These are phyloP conservation scores for Epizoanthus stellaris DNA, from an alignment of 92 coral and sea anemone genomes.

Conservation along the genomic window DNA sequence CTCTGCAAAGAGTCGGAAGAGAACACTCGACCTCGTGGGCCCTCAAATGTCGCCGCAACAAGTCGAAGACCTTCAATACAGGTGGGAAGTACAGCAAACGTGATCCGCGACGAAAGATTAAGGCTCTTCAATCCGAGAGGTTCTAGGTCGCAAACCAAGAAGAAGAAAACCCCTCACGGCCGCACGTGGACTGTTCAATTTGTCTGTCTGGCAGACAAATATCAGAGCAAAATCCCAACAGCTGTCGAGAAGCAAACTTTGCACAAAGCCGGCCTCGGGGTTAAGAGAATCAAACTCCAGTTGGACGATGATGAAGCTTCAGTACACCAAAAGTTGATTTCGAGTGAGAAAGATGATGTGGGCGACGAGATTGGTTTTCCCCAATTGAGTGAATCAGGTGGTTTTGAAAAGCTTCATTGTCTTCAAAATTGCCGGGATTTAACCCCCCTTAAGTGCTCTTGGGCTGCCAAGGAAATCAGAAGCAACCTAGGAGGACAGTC, in stretches of 20 bases:
- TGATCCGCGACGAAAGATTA: constrained; percentile 49
- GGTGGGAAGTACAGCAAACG: constrained; percentile 6
- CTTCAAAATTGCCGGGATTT: constrained; percentile 52
- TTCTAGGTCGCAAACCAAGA: constrained; percentile 17
- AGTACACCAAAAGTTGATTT: constrained; percentile 5
- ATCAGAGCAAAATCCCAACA: neutral
- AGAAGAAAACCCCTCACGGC: too few relatives aligned
- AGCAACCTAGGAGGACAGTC: constrained; percentile 55
- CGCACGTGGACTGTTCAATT: too few relatives aligned
- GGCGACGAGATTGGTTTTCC: constrained; percentile 49
- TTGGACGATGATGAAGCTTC: neutral
- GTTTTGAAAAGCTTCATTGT: constrained; percentile 57
- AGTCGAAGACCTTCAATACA: neutral
- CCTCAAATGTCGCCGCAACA: neutral
- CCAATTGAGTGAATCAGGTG: constrained; percentile 50
- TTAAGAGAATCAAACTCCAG: constrained; percentile 19
- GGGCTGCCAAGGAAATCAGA: constrained; percentile 55
- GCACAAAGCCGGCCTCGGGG: constrained; percentile 34
- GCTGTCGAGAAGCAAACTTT: constrained; percentile 38
- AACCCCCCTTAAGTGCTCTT: constrained; percentile 34
- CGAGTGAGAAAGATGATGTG: constrained; percentile 40
- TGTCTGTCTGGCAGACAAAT: too few relatives aligned
- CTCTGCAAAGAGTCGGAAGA: constrained; percentile 30
- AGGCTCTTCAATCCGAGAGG: constrained; percentile 52
- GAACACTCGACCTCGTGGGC: neutral